These are phyloP conservation scores for Rhyacophila evoluta DNA, from an alignment of 2,888 invertebrate species.

Conservation along the genomic window DNA sequence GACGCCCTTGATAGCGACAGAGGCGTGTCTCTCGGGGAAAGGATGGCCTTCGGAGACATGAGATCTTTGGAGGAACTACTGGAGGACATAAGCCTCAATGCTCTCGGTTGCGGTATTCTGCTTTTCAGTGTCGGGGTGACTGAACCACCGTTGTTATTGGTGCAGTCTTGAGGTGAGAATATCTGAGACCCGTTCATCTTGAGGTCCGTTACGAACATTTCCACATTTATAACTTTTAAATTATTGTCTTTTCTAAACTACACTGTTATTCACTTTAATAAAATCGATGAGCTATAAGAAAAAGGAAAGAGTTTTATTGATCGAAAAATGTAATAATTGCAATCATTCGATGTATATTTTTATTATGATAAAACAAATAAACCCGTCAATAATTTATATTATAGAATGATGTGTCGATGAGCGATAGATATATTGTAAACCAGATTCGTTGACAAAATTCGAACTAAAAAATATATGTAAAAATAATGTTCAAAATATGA, in stretches of 20 bases:
- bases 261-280: no score
- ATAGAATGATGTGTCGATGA: no score
- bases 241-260: not conserved
- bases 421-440: no score
- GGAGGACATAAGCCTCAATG: not conserved
- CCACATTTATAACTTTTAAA: not conserved
- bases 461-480: no score
- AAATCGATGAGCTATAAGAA: no score
- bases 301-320: no score
- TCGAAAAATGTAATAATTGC: no score
- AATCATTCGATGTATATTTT: no score
- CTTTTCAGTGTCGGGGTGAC: conserved; percentile 10
- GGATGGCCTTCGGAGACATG: conserved; percentile 27
- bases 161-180: conserved; percentile 38
- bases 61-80: not conserved
- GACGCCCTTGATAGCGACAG: conserved; percentile 60
- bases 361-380: no score
- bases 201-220: not conserved
- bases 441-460: no score
- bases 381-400: no score
- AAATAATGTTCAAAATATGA: no score
- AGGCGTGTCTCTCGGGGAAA: conserved; percentile 59
- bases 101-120: conserved; percentile 42
- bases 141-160: conserved; percentile 49
- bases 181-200: conserved; percentile 51